These are phyloP conservation scores for Nematolebias whitei DNA, from an alignment of 2,113 vertebrate genomes.

Conservation along the genomic window DNA sequence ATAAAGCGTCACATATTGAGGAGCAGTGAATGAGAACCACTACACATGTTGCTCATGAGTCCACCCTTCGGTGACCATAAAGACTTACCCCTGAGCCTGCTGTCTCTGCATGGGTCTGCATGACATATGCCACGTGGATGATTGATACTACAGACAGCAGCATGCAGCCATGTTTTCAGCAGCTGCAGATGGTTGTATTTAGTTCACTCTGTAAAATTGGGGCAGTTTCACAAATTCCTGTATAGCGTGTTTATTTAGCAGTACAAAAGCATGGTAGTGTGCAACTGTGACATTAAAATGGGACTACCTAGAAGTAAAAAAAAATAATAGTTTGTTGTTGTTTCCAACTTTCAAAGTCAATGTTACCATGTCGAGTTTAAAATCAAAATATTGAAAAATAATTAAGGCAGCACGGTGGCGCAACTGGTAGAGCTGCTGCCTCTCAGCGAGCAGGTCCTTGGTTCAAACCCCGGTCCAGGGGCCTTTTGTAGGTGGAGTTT, in stretches of 20 bases:
- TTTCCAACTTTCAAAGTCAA: no score
- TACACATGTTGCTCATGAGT: slow-evolving; percentile 62
- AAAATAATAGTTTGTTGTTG: neutral
- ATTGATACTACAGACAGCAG: slow-evolving; percentile 49
- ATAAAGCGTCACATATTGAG: slow-evolving; percentile 46
- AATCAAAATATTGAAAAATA: no score
- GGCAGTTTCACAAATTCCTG: neutral
- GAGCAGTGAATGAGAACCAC: slow-evolving; percentile 56
- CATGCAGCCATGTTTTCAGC: slow-evolving; percentile 47
- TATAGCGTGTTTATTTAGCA: neutral
- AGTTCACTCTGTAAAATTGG: slow-evolving; percentile 18
- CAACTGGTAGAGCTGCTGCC: no score
- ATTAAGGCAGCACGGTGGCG: no score
- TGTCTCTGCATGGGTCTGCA: slow-evolving; percentile 34
- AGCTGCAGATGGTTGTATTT: slow-evolving; percentile 43
- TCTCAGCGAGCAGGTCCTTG: no score
- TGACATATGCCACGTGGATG: slow-evolving; percentile 58
- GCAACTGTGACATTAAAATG: no score
- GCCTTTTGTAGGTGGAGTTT: no score
- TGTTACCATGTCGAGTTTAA: no score
- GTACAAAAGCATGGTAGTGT: neutral
- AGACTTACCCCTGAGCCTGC: slow-evolving; percentile 34
- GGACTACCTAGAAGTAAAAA: neutral
- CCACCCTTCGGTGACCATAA: slow-evolving; percentile 59
- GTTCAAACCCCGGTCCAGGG: no score